phyloP scores from a whole-genome alignment of 2,888 invertebrate genomes.

The Cataglyphis cursor region DNA sequence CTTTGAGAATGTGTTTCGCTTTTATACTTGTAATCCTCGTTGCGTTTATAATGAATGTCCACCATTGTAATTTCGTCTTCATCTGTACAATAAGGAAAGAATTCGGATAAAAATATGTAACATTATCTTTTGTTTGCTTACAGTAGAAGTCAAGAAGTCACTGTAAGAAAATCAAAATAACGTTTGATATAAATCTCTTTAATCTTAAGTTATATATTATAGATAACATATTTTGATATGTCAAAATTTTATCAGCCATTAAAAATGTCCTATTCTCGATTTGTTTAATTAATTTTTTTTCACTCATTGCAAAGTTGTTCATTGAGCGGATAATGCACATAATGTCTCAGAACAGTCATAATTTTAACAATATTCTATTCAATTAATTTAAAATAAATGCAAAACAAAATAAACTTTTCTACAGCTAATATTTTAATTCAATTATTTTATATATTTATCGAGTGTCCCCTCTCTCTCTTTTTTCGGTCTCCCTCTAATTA shows the following conservation, averaged over 20 bases:
- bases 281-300: not conserved
- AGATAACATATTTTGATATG: not conserved
- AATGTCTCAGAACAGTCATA: not conserved
- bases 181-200: not conserved
- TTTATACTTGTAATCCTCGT: conserved; percentile 91
- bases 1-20: conserved; percentile 89
- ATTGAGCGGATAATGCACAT: not conserved
- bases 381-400: not conserved
- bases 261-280: not conserved
- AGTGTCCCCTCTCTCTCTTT: not conserved
- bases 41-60: conserved; percentile 92
- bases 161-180: not conserved
- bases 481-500: not conserved
- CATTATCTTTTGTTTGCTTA: not conserved
- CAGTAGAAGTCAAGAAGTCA: not conserved
- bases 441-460: conserved; percentile 9
- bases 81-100: conserved; percentile 79
- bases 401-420: not conserved
- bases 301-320: not conserved
- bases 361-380: not conserved
- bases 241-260: not conserved
- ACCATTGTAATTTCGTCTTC: conserved; percentile 91
- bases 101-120: not conserved
- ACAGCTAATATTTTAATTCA: not conserved
- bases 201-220: not conserved